Conservation (phyloP, 2,888 invertebrate genomes). For the Campoplex nolae region DNA sequence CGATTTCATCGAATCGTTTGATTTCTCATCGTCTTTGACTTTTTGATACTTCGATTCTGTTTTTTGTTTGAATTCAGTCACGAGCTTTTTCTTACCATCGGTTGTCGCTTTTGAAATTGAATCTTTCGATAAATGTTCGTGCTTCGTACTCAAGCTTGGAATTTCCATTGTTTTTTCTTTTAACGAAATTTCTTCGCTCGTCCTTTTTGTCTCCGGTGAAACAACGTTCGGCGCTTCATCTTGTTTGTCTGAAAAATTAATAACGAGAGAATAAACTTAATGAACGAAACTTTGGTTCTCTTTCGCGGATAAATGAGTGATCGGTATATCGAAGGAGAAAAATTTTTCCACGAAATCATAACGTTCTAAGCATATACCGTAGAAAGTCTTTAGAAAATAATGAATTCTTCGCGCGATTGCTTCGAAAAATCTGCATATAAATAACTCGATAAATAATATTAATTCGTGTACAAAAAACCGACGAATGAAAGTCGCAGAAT, state of each 20-base stretch:
- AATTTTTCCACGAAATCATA: background rate
- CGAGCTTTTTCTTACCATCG: slow-evolving; percentile 77
- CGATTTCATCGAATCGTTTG: slow-evolving; percentile 85
- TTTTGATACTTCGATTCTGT: slow-evolving; percentile 78
- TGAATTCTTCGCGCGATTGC: no score
- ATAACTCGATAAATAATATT: background rate
- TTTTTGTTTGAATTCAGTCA: slow-evolving; percentile 77
- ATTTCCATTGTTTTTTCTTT: slow-evolving; percentile 60
- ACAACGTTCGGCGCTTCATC: slow-evolving; percentile 72
- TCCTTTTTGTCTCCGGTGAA: slow-evolving; percentile 68
- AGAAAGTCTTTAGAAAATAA: no score
- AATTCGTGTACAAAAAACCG: background rate
- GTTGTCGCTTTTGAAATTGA: slow-evolving; percentile 69
- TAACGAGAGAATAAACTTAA: background rate
- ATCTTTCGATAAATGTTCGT: slow-evolving; percentile 68
- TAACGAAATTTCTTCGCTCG: slow-evolving; percentile 32
- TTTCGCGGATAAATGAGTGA: background rate
- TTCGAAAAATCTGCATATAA: no score
- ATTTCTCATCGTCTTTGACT: slow-evolving; percentile 72
- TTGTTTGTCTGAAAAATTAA: slow-evolving; percentile 61
- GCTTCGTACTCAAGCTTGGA: slow-evolving; percentile 38
- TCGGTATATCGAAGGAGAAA: background rate
- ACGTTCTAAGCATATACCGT: no score
- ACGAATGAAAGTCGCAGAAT: background rate
- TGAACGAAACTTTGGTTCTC: no score